Evolutionary conservation across 2,888 invertebrate genomes (phyloP).

Genomic region (Drosophila ezoana): DNA sequence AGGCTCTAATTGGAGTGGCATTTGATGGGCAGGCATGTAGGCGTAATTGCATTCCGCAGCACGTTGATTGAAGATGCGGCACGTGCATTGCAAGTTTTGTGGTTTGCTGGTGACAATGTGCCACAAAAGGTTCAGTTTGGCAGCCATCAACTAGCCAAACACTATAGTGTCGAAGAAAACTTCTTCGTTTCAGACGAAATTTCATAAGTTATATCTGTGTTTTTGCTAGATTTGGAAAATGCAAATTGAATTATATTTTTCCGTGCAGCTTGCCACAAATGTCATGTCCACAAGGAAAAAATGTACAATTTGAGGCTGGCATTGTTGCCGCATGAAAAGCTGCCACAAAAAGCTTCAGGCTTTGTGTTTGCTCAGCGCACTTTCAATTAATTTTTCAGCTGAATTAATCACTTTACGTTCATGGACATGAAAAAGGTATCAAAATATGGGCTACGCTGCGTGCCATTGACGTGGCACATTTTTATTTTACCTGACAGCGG

Average conservation of each 20-base stretch:
- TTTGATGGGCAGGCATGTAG: conserved; percentile 20
- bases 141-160: not conserved
- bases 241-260: not conserved
- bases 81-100: conserved; percentile 1
- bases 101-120: not conserved
- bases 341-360: conserved; percentile 23
- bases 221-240: not conserved
- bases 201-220: too few relatives aligned
- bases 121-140: not conserved
- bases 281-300: not conserved
- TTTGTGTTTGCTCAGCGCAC: conserved; percentile 3
- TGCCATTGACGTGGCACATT: conserved; percentile 13
- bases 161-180: not conserved
- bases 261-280: not conserved
- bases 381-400: conserved; percentile 10
- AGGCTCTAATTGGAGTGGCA: conserved; percentile 24
- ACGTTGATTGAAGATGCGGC: conserved; percentile 12
- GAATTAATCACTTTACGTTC: conserved; percentile 40
- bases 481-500: conserved; percentile 14
- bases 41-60: conserved; percentile 10
- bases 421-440: conserved; percentile 32
- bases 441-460: conserved; percentile 19
- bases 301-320: not conserved
- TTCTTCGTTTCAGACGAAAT: too few relatives aligned
- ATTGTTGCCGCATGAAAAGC: not conserved